Evolutionary conservation across 2,797 vertebrate species (phyloP).

Genomic region (Oreonectes daqikongensis): DNA sequence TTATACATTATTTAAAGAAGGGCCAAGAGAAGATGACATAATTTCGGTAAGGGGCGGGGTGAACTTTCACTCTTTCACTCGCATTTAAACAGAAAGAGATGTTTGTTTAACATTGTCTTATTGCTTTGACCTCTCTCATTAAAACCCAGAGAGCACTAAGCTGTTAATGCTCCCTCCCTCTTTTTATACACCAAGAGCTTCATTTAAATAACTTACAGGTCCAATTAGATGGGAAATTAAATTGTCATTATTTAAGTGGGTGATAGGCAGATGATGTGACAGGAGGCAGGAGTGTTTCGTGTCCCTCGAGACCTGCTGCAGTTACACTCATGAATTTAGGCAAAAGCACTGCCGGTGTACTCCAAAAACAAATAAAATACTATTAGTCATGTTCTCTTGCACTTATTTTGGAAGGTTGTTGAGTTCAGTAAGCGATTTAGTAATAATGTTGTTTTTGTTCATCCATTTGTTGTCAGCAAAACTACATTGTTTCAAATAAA

Average conservation of each 20-base stretch:
- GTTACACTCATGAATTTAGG: constrained; percentile 63
- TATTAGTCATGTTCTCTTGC: too few relatives aligned
- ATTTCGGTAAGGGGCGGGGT: not conserved
- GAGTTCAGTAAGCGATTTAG: too few relatives aligned
- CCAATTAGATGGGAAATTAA: constrained; percentile 90
- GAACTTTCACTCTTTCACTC: constrained; percentile 39
- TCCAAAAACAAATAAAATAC: too few relatives aligned
- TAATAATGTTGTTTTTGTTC: not conserved
- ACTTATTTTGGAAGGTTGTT: not conserved
- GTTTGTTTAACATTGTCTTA: constrained; percentile 47
- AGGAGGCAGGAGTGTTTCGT: constrained; percentile 70
- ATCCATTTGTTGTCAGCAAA: not conserved
- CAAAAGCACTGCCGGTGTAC: constrained; percentile 28
- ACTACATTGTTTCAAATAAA: not conserved
- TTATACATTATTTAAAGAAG: constrained; percentile 86
- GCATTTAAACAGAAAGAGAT: constrained; percentile 38
- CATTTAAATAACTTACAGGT: constrained; percentile 89
- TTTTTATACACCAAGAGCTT: constrained; percentile 78
- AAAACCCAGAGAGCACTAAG: constrained; percentile 56
- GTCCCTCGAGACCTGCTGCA: constrained; percentile 66
- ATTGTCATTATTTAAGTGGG: constrained; percentile 83
- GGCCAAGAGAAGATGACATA: constrained; percentile 71
- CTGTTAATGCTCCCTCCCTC: constrained; percentile 46
- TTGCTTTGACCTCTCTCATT: constrained; percentile 55
- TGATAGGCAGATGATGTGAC: constrained; percentile 71